These are phyloP conservation scores for Eidolon dupreanum DNA, from an alignment of 2,797 vertebrate genomes.

Conservation along the genomic window DNA sequence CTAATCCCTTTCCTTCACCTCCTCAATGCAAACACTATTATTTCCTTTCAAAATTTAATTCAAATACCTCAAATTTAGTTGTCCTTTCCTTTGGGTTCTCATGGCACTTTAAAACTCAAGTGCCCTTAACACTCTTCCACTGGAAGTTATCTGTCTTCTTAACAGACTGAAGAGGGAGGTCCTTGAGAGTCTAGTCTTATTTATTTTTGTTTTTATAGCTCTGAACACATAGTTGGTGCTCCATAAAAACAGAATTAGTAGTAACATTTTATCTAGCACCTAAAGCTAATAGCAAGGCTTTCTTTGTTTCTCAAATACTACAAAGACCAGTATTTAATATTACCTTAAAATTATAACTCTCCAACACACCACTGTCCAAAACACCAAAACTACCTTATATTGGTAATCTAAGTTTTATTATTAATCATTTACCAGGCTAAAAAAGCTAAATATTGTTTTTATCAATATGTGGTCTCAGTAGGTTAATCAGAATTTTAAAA, in stretches of 20 bases:
- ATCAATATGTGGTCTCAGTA: background rate
- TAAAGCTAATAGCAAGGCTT: background rate
- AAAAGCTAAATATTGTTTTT: background rate
- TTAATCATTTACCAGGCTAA: background rate
- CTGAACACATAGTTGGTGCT: background rate
- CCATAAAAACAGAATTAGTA: constrained; percentile 1
- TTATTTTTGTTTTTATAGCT: background rate
- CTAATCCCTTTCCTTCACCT: background rate
- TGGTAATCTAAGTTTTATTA: constrained; percentile 23
- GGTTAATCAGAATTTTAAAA: background rate
- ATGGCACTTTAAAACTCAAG: background rate
- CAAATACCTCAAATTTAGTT: background rate
- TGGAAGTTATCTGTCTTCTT: background rate
- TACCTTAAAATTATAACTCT: constrained; percentile 22
- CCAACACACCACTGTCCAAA: background rate
- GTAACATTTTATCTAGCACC: background rate
- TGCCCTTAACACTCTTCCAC: background rate
- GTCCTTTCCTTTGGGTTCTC: background rate
- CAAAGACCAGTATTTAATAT: background rate
- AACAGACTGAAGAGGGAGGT: background rate
- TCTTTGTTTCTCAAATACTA: constrained; percentile 15
- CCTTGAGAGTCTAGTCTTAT: background rate
- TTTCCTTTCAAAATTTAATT: constrained; percentile 26
- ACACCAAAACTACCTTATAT: background rate
- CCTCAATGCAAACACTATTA: background rate